Percentiles rank a stretch among this genome's conserved stretches.
These are phyloP conservation scores for Melanchra persicariae DNA, from an alignment of 2,888 invertebrate species.

Conservation along the genomic window DNA sequence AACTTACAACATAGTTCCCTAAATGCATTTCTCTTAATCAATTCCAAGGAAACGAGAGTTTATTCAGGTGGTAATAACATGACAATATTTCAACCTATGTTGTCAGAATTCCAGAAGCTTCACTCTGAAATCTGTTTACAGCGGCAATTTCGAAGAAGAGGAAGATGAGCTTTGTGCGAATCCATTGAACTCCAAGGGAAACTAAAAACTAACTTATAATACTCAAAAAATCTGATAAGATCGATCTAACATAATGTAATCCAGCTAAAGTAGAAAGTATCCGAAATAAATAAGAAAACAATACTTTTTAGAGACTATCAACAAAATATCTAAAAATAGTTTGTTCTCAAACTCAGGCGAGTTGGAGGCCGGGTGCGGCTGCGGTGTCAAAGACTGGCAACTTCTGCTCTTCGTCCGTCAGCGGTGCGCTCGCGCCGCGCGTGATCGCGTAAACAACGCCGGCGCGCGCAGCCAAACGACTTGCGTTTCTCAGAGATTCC, in stretches of 20 bases:
- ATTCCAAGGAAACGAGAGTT: neutral
- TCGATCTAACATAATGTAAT: neutral
- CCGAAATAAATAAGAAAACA: slow-evolving; percentile 66
- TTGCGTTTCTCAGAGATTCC: slow-evolving; percentile 83
- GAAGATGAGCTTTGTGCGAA: neutral
- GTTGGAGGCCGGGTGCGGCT: slow-evolving; percentile 77
- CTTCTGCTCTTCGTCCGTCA: slow-evolving; percentile 85
- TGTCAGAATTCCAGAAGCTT: neutral
- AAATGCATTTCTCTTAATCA: neutral
- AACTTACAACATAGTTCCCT: neutral
- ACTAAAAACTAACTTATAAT: slow-evolving; percentile 9
- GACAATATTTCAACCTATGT: neutral
- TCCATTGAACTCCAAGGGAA: neutral
- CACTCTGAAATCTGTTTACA: neutral
- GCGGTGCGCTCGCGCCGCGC: slow-evolving; percentile 67
- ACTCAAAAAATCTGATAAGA: slow-evolving; percentile 1
- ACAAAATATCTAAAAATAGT: slow-evolving; percentile 79
- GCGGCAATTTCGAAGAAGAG: neutral
- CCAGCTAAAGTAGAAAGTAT: neutral
- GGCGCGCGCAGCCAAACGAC: slow-evolving; percentile 75
- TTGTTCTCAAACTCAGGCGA: slow-evolving; percentile 66
- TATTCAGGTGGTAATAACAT: neutral
- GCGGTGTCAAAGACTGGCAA: slow-evolving; percentile 86
- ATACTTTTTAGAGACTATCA: slow-evolving; percentile 65
- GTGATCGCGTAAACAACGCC: slow-evolving; percentile 84